phyloP scores from a whole-genome alignment of 2,797 vertebrate species.

The Danio albolineatus region DNA sequence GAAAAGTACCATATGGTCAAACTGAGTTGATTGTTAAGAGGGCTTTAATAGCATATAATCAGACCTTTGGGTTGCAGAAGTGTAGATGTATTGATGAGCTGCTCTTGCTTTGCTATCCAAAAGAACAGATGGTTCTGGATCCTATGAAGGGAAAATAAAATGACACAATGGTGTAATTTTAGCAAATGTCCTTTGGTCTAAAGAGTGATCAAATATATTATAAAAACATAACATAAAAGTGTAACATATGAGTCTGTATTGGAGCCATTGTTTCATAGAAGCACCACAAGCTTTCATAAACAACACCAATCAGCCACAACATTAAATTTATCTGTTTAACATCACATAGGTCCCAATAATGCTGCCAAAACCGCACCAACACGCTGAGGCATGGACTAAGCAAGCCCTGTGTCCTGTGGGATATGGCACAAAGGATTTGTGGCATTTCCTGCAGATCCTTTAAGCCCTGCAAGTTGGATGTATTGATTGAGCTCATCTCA shows the following conservation, averaged over 20 bases:
- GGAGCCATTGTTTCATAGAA: too few species aligned
- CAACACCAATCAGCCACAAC: too few species aligned
- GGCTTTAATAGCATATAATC: slow-evolving; percentile 29
- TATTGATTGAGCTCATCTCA: too few species aligned
- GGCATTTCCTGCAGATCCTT: too few species aligned
- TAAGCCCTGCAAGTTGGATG: too few species aligned
- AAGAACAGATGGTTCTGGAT: slow-evolving; percentile 36
- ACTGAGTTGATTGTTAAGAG: background rate
- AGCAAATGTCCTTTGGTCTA: background rate
- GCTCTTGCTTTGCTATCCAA: slow-evolving; percentile 56
- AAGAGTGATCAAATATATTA: background rate
- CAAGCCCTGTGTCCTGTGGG: too few species aligned
- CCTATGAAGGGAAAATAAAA: slow-evolving; percentile 56
- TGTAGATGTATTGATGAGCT: slow-evolving; percentile 71
- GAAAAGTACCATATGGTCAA: background rate
- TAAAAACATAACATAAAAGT: background rate
- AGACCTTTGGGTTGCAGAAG: slow-evolving; percentile 79
- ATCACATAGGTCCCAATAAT: too few species aligned
- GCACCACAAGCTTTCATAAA: too few species aligned
- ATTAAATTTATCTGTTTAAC: too few species aligned
- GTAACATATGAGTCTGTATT: background rate
- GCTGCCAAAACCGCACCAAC: too few species aligned
- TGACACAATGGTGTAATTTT: slow-evolving; percentile 1
- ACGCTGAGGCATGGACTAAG: too few species aligned
- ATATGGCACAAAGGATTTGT: too few species aligned